Base-by-base conservation (phyloP, 2,113 vertebrate genomes). In the Condylura cristata region DNA sequence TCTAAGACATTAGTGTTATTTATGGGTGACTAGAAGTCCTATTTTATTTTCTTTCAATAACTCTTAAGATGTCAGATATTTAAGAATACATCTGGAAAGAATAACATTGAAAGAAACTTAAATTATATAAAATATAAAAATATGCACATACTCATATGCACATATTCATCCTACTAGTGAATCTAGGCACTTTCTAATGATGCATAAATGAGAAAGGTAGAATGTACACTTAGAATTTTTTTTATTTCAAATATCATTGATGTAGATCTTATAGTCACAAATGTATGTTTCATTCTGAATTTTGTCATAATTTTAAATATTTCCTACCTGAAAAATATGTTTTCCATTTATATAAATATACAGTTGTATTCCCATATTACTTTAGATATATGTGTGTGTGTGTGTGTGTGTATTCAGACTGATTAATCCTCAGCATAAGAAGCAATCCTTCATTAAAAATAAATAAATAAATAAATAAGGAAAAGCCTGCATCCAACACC, bases 391-490 rank as follows among this genome's bases (percentile, higher is more conserved):
- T n/a, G n/a, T n/a, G n/a, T n/a, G n/a, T n/a, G n/a, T n/a, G n/a
- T n/a, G n/a, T n/a, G n/a, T n/a, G n/a, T n/a, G n/a, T n/a, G n/a
- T n/a, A n/a, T 92, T 91, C 41, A 93, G 3, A n/a, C 17, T 1
- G 0, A 81, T 74, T 89, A 88, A 76, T 71, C 5, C 46, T 34
- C 44, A 76, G 61, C 65, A 20, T 30, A 71, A 92, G 4, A 94
- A 95, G n/a, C 20, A 95, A 90, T 63, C 61, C 46, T 70, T 66
- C 32, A 88, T 78, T 90, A 97, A 96, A 95, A 96, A 78, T 71
- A 90, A 76, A 78, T 71, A 90, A 76, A 90, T 51, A 65, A 81
- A 70, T 41, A 80, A 74, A 76, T 44, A 80, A 88, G 10, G 8
- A 96, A 37, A n/a, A 75, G 28, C 0, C 32, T 53, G 17, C 74